A percentile compares a stretch with the other conserved stretches of the same genome.
Evolutionary conservation across 2,113 vertebrate species (phyloP).

Genomic region (Rutilus rutilus): DNA sequence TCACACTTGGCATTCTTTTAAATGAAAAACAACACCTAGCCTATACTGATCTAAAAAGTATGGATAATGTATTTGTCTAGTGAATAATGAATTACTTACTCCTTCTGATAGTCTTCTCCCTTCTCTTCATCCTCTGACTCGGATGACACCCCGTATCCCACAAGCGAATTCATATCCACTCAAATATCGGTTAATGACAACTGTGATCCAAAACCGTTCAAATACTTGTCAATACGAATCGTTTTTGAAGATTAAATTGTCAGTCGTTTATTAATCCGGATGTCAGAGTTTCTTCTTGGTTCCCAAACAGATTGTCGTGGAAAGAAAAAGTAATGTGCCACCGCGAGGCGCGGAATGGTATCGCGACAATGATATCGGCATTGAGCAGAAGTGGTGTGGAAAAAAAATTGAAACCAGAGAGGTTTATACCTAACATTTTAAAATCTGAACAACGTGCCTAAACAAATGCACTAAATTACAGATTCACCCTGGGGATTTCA

Average conservation of each 20-base stretch:
- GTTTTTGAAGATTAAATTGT: background rate
- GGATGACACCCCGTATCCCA: slow-evolving; percentile 77
- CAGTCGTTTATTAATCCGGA: slow-evolving; percentile 6
- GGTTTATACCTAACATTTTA: no score
- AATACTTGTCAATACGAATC: background rate
- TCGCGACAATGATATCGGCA: background rate
- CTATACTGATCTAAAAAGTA: background rate
- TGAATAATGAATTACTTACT: slow-evolving; percentile 26
- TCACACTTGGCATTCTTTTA: no score
- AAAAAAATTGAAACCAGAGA: no score
- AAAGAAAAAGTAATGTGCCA: background rate
- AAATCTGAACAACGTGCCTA: no score
- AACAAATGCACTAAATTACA: no score
- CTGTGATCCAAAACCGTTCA: background rate
- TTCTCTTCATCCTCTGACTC: slow-evolving; percentile 74
- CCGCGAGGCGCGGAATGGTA: slow-evolving; percentile 18
- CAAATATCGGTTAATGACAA: background rate
- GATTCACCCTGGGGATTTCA: no score
- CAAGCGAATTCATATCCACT: slow-evolving; percentile 69
- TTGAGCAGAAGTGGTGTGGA: no score
- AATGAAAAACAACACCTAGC: background rate
- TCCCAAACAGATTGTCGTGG: background rate
- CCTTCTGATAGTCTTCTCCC: slow-evolving; percentile 41
- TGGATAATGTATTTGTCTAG: background rate
- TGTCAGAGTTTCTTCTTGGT: background rate